Conservation (phyloP, 2,888 invertebrate genomes). For the Agonopterix heracliana region DNA sequence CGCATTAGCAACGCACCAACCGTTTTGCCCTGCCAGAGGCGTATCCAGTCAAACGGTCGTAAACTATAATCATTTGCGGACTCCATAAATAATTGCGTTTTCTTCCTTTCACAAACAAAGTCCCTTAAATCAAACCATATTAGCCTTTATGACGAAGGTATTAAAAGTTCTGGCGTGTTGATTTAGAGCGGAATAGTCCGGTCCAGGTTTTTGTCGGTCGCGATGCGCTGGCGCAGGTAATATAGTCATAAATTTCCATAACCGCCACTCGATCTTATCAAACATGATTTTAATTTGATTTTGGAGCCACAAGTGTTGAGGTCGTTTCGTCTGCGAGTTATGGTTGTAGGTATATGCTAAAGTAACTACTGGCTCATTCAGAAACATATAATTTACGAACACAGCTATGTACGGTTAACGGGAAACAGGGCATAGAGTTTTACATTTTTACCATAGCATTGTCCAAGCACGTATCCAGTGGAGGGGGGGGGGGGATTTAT, state of each 20-base stretch:
- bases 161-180: too few relatives aligned
- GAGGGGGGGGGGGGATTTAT: too few relatives aligned
- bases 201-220: slow-evolving; percentile 65
- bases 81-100: slow-evolving; percentile 68
- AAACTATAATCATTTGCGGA: slow-evolving; percentile 72
- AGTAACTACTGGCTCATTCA: not conserved
- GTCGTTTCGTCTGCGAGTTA: slow-evolving; percentile 59
- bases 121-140: too few relatives aligned
- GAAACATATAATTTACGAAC: not conserved
- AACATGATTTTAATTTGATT: slow-evolving; percentile 77
- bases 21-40: slow-evolving; percentile 44
- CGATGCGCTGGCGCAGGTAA: slow-evolving; percentile 72
- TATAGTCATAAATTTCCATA: slow-evolving; percentile 77
- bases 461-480: too few relatives aligned
- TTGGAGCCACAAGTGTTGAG: slow-evolving; percentile 72
- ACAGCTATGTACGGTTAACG: not conserved
- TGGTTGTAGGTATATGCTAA: slow-evolving; percentile 48
- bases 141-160: too few relatives aligned
- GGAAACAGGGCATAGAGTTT: not conserved
- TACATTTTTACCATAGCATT: not conserved
- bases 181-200: slow-evolving; percentile 28
- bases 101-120: too few relatives aligned
- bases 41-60: slow-evolving; percentile 61
- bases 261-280: slow-evolving; percentile 76
- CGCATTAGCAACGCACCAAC: slow-evolving; percentile 31